Base-by-base conservation (phyloP, 2,888 invertebrate species). In the Lasioglossum zephyrum region DNA sequence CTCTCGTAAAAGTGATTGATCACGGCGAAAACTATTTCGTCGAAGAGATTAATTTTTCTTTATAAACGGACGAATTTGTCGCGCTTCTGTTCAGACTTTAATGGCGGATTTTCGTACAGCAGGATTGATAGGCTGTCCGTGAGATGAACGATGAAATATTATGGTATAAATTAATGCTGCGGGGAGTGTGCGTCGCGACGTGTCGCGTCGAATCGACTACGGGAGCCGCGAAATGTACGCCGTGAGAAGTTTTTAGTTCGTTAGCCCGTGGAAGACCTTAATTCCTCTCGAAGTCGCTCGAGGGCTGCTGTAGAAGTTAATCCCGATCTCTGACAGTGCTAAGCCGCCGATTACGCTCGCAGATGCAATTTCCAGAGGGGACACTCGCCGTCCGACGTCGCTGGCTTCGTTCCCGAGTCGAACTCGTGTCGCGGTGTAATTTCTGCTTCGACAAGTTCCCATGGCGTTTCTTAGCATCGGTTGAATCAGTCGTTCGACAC, bases 341-440 rank as follows among this genome's bases (percentile, higher is more conserved):
- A 69, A 69, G 69, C 74, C 77, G 63, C 76, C 44, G 77, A 74
- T 77, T 79, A 81, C 86, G 75, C 66, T 77, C 57, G 82, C 60
- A 76, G 86, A 73, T 86, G 73, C 86, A 77, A 82, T 86, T 86
- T 79, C 78, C 81, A 39, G 41, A 22, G 69, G 75, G 57, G 77
- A 73, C 75, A 66, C 66, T 53, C 78, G 36, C 49, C 78, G 78
- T 73, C 73, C 81, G 78, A 85, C 66, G 78, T 85, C 74, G 53
- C 53, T 3, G 9, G 53, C 22, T 53, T 53, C 53, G 53, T 53
- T n/a, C n/a, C 9, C 22, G 53, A 22, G 22, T 53, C 53, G 22
- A 53, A 53, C 53, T 22, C 53, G 3, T 53, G 53, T 49, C 6
- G 9, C 53, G 9, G 22, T 53, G 53, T 53, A 53, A 53, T 53